Percentiles rank a stretch among this genome's conserved stretches.
Conservation (phyloP, 2,888 invertebrate genomes). For the Drosophila mercatorum region DNA sequence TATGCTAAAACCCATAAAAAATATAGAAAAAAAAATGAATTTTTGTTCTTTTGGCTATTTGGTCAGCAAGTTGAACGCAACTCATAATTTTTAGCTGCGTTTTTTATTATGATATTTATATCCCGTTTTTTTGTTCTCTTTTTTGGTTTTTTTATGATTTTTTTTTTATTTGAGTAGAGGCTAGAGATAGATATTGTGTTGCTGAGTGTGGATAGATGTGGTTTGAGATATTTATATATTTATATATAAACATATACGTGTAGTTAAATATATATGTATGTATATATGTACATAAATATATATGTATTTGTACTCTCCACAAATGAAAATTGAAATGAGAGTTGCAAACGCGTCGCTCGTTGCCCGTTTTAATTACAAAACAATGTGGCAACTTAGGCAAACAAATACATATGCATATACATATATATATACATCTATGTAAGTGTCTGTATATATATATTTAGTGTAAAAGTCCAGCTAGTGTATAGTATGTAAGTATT, state of each 20-base stretch:
- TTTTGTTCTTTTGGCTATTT: conserved; percentile 23
- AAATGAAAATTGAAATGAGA: conserved; percentile 63
- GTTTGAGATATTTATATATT: too few species aligned
- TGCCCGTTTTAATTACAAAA: conserved; percentile 69
- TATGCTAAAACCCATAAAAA: conserved; percentile 54
- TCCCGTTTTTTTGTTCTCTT: conserved; percentile 5
- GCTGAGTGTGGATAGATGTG: too few species aligned
- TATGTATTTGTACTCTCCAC: conserved; percentile 5
- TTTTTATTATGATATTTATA: conserved; percentile 23
- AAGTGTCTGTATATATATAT: conserved; percentile 3
- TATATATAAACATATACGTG: background rate
- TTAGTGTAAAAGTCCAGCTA: conserved; percentile 24
- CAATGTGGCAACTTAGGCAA: conserved; percentile 45
- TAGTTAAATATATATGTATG: background rate
- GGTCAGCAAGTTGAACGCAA: conserved; percentile 52
- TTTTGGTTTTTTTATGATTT: background rate
- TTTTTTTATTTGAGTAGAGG: conserved; percentile 23
- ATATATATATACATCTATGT: background rate
- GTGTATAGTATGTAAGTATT: conserved; percentile 40
- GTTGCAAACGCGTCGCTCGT: conserved; percentile 27
- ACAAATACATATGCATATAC: background rate
- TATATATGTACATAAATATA: background rate
- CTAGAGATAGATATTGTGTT: background rate
- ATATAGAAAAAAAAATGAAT: conserved; percentile 4
- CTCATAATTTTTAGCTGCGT: conserved; percentile 65